Evolutionary conservation across 2,888 invertebrate species (phyloP), one percentile per base, ranked within the genome.

Genomic region (Acanthococcus lagerstroemiae): DNA sequence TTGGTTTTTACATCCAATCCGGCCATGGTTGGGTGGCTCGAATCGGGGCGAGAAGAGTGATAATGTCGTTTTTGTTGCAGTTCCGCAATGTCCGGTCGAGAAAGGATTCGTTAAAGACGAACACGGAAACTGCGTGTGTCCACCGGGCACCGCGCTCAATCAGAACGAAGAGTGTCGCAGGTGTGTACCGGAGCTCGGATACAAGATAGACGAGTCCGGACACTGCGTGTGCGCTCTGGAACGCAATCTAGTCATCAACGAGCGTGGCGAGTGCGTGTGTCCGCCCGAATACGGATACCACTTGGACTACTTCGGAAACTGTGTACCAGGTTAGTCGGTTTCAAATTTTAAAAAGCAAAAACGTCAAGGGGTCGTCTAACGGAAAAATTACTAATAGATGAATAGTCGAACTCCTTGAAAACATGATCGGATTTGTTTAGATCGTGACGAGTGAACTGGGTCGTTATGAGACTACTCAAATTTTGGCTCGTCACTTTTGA

Each of bases 141-240:
- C 88, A 70, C 84, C 86, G 5, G 87, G 87, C 60, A 84, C 85
- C 71, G 90, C 86, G 1, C 79, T 89, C 7, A 84, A 90, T 74
- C 81, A 84, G 46, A 82, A 84, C 71, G 90, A 90, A 60, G 84
- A 87, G 73, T 92, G 92, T 73, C 80, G 84, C 6, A 84, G 85
- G 1, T 92, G 93, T 73, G 79, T 80, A 15, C 78, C 80, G 25
- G 83, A 84, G 68, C 82, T 84, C 70, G 92, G 91, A 2, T 84
- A 84, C 73, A 83, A 85, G 68, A 79, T 90, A 24, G 88, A 89
- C 72, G 83, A 84, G 63, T 82, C 84, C 46, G 90, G 90, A 1
- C 85, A 86, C 52, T 93, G 92, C 73, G 84, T 88, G 0, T 93
- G 92, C 73, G 90, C 88, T 63, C 76, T 87, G 5, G 86, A 86